Conservation (phyloP, 2,888 invertebrate genomes). For the Lasioglossum lativentre region DNA sequence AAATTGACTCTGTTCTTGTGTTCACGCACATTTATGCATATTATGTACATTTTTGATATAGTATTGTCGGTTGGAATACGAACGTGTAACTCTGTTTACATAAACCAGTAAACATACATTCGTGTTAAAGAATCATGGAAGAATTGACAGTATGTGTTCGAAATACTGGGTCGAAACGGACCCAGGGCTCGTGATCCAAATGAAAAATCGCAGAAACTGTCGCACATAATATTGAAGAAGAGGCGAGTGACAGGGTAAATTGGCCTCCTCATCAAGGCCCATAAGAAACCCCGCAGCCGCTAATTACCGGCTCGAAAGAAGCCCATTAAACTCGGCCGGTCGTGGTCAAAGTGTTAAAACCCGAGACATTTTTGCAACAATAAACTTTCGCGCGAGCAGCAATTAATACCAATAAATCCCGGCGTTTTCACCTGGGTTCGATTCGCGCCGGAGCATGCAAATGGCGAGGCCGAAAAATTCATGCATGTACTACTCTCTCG, state of each 20-base stretch:
- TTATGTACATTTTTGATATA: no score
- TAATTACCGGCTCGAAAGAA: background rate
- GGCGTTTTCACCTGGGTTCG: background rate
- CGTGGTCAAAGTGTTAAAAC: background rate
- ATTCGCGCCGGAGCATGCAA: slow-evolving; percentile 6
- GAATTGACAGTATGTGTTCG: background rate
- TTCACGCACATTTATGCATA: no score
- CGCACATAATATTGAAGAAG: background rate
- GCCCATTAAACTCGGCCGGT: background rate
- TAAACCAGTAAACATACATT: no score
- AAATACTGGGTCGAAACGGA: background rate
- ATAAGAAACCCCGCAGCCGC: background rate
- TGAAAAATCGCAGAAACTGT: background rate
- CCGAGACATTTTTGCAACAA: background rate
- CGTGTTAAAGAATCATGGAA: no score
- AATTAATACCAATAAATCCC: slow-evolving; percentile 8
- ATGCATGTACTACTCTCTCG: background rate
- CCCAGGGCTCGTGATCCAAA: background rate
- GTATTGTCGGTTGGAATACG: no score
- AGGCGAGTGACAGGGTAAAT: background rate
- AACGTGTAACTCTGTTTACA: no score
- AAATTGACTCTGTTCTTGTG: no score
- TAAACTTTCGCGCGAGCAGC: background rate
- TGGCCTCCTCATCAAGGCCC: background rate
- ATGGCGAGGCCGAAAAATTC: background rate